These are phyloP conservation scores for Noctua janthina DNA, from an alignment of 2,888 invertebrate species.

Conservation along the genomic window DNA sequence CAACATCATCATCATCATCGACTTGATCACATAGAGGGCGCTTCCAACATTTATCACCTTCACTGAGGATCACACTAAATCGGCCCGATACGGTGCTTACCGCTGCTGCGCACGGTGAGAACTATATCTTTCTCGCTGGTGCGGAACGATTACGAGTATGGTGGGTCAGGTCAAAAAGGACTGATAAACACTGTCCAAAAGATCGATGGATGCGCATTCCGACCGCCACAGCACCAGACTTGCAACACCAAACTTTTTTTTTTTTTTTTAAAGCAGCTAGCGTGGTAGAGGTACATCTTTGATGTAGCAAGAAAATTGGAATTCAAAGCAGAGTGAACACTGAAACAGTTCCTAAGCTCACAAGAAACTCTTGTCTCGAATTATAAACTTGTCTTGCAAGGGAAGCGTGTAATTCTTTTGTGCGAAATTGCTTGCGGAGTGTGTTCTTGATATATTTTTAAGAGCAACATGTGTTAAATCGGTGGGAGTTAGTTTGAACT, in stretches of 20 bases:
- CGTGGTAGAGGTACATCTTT: background rate
- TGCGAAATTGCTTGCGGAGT: slow-evolving; percentile 20
- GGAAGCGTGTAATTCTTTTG: slow-evolving; percentile 44
- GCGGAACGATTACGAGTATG: no score
- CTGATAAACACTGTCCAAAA: no score
- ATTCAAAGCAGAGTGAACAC: slow-evolving; percentile 59
- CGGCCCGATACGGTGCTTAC: no score
- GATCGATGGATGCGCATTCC: no score
- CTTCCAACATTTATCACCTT: background rate
- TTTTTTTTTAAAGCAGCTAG: no score
- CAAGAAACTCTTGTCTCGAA: slow-evolving; percentile 69
- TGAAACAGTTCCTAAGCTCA: slow-evolving; percentile 61
- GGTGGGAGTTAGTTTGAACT: background rate
- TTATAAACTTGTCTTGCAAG: slow-evolving; percentile 69
- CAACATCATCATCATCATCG: no score
- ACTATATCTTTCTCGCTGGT: no score
- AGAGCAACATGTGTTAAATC: slow-evolving; percentile 22
- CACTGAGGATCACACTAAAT: no score
- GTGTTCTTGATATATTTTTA: slow-evolving; percentile 36
- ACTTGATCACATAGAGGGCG: background rate
- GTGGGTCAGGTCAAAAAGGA: no score
- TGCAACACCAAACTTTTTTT: no score
- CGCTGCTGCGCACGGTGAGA: no score
- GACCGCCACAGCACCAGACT: no score
- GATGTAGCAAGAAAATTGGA: slow-evolving; percentile 56